phyloP scores from a whole-genome alignment of 2,888 invertebrate genomes.

The Biston stratarius region DNA sequence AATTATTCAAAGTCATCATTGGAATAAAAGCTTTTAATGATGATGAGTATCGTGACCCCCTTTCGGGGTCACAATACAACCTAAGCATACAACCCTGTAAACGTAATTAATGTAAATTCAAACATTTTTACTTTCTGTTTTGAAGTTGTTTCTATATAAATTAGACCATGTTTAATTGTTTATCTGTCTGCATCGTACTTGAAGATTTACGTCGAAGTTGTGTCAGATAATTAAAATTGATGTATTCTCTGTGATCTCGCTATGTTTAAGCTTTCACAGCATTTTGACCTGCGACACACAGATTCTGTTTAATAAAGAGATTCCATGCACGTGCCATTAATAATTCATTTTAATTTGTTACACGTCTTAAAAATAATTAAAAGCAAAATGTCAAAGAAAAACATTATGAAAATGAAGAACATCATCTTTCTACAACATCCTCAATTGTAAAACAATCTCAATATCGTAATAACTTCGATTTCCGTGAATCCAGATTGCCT shows the following conservation, averaged over 20 bases:
- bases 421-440: neutral
- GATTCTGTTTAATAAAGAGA: conserved; percentile 16
- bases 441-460: neutral
- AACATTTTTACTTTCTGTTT: neutral
- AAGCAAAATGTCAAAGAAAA: neutral
- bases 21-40: too few species aligned
- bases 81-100: neutral
- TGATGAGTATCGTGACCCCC: too few species aligned
- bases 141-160: neutral
- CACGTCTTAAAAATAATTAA: conserved; percentile 3
- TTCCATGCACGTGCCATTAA: conserved; percentile 19
- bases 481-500: too few species aligned
- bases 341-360: conserved; percentile 13
- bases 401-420: neutral
- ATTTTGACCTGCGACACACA: conserved; percentile 24
- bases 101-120: neutral
- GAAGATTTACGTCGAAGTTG: conserved; percentile 8
- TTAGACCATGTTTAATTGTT: neutral
- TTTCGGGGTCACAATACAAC: too few species aligned
- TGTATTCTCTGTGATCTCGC: conserved; percentile 28
- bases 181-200: conserved; percentile 11
- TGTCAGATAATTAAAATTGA: conserved; percentile 30
- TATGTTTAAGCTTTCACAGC: conserved; percentile 17
- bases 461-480: neutral
- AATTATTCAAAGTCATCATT: too few species aligned